These are phyloP conservation scores for Callithrix jacchus DNA, from an alignment of 2,113 vertebrate genomes.

Conservation along the genomic window DNA sequence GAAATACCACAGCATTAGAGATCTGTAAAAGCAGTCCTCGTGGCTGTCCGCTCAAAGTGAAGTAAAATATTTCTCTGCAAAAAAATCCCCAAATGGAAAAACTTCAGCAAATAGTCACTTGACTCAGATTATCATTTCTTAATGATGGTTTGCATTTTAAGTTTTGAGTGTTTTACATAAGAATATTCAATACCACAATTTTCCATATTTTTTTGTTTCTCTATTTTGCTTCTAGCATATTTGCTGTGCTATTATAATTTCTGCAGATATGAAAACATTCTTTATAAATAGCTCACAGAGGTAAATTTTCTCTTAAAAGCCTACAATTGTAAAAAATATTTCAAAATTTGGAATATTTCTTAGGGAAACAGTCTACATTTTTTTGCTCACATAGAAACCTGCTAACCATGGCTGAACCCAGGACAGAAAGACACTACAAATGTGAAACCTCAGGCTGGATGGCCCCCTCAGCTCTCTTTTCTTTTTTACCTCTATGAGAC, in stretches of 20 bases:
- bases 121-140: not conserved
- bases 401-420: not conserved
- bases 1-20: not conserved
- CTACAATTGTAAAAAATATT: not conserved
- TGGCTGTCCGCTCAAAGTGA: slow-evolving; percentile 2
- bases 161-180: not conserved
- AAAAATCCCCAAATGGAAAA: not conserved
- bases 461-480: not conserved
- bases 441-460: not conserved
- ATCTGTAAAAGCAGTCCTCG: not conserved
- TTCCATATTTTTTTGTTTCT: slow-evolving; percentile 3
- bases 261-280: not conserved
- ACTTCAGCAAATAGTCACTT: not conserved
- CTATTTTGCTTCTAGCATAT: not conserved
- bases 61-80: not conserved
- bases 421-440: not conserved
- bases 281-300: not conserved
- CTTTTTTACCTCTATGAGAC: not conserved
- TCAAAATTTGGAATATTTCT: not conserved
- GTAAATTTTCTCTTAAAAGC: not conserved
- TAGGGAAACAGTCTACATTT: not conserved
- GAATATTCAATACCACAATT: not conserved
- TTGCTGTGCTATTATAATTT: not conserved
- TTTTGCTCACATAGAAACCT: not conserved
- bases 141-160: not conserved